Conservation (phyloP, 2,888 invertebrate genomes). For the Leuctra nigra region DNA sequence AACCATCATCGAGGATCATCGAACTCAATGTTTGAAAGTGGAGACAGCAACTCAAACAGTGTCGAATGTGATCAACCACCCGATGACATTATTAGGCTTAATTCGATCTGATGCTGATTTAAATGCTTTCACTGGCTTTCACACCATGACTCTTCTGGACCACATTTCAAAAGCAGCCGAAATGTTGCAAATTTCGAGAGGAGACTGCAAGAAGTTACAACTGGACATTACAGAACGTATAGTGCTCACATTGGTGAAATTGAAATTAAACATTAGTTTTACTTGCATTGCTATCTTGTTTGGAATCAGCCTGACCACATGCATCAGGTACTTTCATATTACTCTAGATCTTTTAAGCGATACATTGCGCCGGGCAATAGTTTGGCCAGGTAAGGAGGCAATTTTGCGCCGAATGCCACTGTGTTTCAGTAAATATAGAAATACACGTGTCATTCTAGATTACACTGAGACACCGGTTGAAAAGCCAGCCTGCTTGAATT, state of each 20-base stretch:
- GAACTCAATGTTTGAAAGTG: no score
- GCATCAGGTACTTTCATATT: neutral
- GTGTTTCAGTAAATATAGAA: slow-evolving; percentile 31
- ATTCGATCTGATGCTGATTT: neutral
- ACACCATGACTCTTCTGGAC: neutral
- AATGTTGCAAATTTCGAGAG: neutral
- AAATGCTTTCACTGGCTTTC: neutral
- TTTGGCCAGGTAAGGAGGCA: slow-evolving; percentile 29
- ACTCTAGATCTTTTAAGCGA: slow-evolving; percentile 16
- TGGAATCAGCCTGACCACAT: neutral
- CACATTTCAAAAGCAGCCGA: neutral
- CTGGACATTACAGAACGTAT: neutral
- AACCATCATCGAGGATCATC: no score
- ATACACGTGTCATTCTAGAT: slow-evolving; percentile 31
- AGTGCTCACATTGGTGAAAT: neutral
- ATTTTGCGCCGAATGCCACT: slow-evolving; percentile 30
- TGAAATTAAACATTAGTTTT: neutral
- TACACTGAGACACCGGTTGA: slow-evolving; percentile 32
- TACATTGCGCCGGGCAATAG: slow-evolving; percentile 21
- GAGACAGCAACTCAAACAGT: no score
- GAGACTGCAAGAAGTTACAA: no score
- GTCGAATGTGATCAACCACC: neutral
- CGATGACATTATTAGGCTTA: neutral
- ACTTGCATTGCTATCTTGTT: no score
- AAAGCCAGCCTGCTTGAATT: slow-evolving; percentile 29